A percentile compares a stretch with the other conserved stretches of the same genome.
phyloP scores from a whole-genome alignment of 1,140 invertebrate genomes.

The Dendroctonus ponderosae region DNA sequence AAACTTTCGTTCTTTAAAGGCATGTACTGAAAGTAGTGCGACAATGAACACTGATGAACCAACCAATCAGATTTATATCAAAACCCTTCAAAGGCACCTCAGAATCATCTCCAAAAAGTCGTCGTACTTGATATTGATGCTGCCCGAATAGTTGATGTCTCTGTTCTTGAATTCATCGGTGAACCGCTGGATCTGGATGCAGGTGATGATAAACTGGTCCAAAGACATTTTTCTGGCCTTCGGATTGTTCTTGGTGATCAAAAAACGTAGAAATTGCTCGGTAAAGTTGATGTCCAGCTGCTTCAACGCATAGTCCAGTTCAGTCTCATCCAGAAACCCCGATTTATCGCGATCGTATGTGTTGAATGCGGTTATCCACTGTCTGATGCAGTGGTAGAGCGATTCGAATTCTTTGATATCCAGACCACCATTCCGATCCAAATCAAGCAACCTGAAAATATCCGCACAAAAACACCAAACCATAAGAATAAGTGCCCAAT shows the following conservation, averaged over 20 bases:
- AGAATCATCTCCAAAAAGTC: slow-evolving; percentile 47
- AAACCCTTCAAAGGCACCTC: slow-evolving; percentile 36
- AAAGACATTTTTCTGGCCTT: slow-evolving; percentile 43
- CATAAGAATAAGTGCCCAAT: background rate
- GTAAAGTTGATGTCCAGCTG: slow-evolving; percentile 46
- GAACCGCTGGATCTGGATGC: slow-evolving; percentile 47
- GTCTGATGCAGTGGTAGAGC: slow-evolving; percentile 44
- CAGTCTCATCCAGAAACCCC: slow-evolving; percentile 42
- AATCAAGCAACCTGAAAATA: slow-evolving; percentile 43
- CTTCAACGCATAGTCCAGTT: slow-evolving; percentile 42
- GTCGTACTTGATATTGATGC: slow-evolving; percentile 46
- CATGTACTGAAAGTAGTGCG: background rate
- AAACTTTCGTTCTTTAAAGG: no score
- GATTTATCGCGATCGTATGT: slow-evolving; percentile 39
- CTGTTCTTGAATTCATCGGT: slow-evolving; percentile 47
- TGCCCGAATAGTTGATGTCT: slow-evolving; percentile 41
- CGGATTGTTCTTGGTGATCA: slow-evolving; percentile 42
- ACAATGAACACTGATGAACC: slow-evolving; percentile 5
- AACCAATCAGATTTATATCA: background rate
- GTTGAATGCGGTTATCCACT: slow-evolving; percentile 47
- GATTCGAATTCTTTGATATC: slow-evolving; percentile 47
- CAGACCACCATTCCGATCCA: slow-evolving; percentile 46
- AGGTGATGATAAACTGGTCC: slow-evolving; percentile 47
- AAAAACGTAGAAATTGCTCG: slow-evolving; percentile 43
- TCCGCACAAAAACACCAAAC: background rate